phyloP scores from a whole-genome alignment of 2,797 vertebrate genomes.

The Smutsia temminckii region DNA sequence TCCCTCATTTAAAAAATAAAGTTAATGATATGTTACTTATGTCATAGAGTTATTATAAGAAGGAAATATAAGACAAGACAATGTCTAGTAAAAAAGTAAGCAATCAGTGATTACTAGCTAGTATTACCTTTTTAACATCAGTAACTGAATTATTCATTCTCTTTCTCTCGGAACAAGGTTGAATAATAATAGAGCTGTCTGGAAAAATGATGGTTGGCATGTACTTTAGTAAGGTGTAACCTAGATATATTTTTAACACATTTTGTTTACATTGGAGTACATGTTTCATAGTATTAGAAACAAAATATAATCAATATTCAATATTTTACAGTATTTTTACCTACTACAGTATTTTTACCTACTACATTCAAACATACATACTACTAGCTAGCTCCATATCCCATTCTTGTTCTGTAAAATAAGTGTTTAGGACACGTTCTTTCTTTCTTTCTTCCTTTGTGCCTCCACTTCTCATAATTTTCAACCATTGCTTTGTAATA shows the following conservation, averaged over 20 bases:
- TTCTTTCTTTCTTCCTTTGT: not conserved
- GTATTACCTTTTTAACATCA: not conserved
- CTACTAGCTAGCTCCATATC: not conserved
- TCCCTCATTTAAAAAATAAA: not conserved
- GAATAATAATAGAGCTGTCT: not conserved
- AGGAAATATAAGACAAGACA: not conserved
- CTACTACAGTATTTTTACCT: not conserved
- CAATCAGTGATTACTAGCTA: not conserved
- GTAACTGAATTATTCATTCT: not conserved
- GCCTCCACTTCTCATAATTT: not conserved
- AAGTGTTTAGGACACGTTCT: not conserved
- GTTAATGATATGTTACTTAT: not conserved
- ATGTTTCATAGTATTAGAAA: not conserved
- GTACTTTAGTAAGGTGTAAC: not conserved
- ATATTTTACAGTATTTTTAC: not conserved
- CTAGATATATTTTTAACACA: not conserved
- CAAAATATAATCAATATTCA: not conserved
- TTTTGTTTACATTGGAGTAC: slow-evolving; percentile 2
- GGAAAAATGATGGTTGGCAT: not conserved
- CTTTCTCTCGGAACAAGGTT: not conserved
- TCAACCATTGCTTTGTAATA: not conserved
- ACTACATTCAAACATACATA: not conserved
- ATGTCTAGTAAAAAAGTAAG: not conserved
- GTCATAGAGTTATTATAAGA: not conserved
- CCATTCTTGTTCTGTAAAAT: not conserved